Percentiles rank a stretch among this genome's conserved stretches.
These are phyloP conservation scores for Rhinolophus ferrumequinum DNA, from an alignment of 2,113 vertebrate species.

Conservation along the genomic window DNA sequence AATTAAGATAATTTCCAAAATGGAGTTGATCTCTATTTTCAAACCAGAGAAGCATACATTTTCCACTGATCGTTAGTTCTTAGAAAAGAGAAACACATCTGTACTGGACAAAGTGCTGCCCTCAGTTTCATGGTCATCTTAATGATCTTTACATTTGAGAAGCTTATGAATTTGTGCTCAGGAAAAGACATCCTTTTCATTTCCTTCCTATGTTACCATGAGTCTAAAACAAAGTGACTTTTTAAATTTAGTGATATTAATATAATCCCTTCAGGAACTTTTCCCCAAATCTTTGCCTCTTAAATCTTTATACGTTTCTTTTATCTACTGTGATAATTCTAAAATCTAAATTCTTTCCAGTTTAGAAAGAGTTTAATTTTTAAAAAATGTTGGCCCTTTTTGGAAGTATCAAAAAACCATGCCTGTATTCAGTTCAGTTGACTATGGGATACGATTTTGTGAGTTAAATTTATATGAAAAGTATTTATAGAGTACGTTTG, in stretches of 20 bases:
- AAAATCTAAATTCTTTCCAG: conserved; percentile 38
- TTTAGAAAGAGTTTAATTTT: not conserved
- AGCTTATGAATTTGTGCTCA: not conserved
- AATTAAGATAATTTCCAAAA: not conserved
- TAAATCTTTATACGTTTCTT: not conserved
- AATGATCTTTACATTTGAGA: conserved; percentile 15
- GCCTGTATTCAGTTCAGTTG: not conserved
- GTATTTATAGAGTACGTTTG: not conserved
- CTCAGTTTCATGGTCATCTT: not conserved
- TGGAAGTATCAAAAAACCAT: not conserved
- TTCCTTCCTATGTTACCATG: not conserved
- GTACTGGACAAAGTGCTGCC: not conserved
- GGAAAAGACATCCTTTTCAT: not conserved
- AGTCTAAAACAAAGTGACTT: conserved; percentile 16
- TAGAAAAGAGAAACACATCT: not conserved
- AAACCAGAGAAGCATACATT: not conserved
- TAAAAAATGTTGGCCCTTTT: not conserved
- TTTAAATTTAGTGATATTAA: not conserved
- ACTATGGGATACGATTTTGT: conserved; percentile 1
- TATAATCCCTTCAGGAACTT: not conserved
- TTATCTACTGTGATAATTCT: not conserved
- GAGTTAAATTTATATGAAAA: conserved; percentile 38
- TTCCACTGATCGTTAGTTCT: not conserved
- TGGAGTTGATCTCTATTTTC: not conserved
- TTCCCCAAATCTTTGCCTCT: not conserved